These are phyloP conservation scores for Cydia fagiglandana DNA, from an alignment of 1,140 invertebrate species.

Conservation along the genomic window DNA sequence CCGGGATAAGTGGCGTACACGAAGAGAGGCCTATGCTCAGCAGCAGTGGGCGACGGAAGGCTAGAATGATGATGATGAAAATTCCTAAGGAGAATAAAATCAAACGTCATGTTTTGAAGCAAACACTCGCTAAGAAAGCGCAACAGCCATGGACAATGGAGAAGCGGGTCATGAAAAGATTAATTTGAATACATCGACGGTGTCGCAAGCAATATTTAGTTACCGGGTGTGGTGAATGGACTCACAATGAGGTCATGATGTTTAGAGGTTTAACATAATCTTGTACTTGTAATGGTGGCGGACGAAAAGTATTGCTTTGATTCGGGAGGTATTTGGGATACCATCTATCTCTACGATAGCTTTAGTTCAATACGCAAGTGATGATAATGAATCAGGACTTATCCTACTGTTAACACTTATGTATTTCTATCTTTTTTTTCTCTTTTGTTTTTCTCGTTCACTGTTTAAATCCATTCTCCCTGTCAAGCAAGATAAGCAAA, in stretches of 20 bases:
- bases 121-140: background rate
- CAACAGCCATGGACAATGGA: background rate
- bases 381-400: too few relatives aligned
- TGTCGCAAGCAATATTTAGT: background rate
- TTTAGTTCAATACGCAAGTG: too few relatives aligned
- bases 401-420: too few relatives aligned
- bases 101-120: background rate
- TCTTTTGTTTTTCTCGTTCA: too few relatives aligned
- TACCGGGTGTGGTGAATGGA: conserved; percentile 6
- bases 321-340: background rate
- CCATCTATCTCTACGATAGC: too few relatives aligned
- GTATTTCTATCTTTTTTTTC: too few relatives aligned
- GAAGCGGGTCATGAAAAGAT: background rate
- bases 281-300: background rate
- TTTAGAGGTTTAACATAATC: conserved; percentile 1
- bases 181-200: conserved; percentile 15
- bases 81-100: background rate
- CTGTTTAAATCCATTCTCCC: too few relatives aligned
- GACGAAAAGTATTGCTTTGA: background rate
- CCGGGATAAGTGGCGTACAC: too few relatives aligned
- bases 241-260: background rate
- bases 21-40: too few relatives aligned
- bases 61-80: too few relatives aligned
- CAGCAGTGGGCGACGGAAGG: too few relatives aligned
- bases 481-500: too few relatives aligned